Evolutionary conservation across 2,888 invertebrate species (phyloP), one percentile per base, ranked within the genome.

Genomic region (Cordylochernes scorpioides): DNA sequence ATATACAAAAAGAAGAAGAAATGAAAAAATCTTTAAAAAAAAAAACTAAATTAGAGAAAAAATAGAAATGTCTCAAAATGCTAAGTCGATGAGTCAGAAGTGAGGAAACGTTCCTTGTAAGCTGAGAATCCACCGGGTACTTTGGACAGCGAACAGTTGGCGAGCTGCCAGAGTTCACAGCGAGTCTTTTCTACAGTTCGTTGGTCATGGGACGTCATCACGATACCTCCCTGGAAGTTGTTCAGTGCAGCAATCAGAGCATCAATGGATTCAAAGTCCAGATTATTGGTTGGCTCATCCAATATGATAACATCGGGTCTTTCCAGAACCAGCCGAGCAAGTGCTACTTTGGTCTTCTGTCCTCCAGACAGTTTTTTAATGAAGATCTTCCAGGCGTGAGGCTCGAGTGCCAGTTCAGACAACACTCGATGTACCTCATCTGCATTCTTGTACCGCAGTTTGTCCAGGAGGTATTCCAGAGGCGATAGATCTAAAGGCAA

Each of bases 241-340:
- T 80, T 82, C 45, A 97, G 88, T 5, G 94, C 97, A 41, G 88
- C 88, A 3, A 80, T 91, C 33, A 97, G 54, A 2, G 97, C 97
- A 61, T 97, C 97, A 48, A 97, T 99, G 24, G 94, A 94, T 60
- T 97, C 97, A 40, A 97, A 91, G 54, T 99, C 97, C 47, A 97
- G 59, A 60, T 97, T 97, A 55, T 99, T n/a, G n/a, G n/a, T n/a
- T n/a, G n/a, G n/a, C n/a, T n/a, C n/a, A n/a, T n/a, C n/a, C n/a
- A n/a, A n/a, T 97, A 97, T 82, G 12, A 97, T 67, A 19, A 97
- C 84, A 59, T 97, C 94, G 0, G 97, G 97, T 2, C 73, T 84
- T 54, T 77, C 80, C 2, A 88, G 63, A 27, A 88, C 82, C 12
- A 99, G 62, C 54, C 97, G 91, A 1, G 94, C 91, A 26, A 97